Percentiles rank a stretch among this genome's conserved stretches.
Evolutionary conservation across 1,140 invertebrate genomes (phyloP).

Genomic region (Penaeus chinensis): DNA sequence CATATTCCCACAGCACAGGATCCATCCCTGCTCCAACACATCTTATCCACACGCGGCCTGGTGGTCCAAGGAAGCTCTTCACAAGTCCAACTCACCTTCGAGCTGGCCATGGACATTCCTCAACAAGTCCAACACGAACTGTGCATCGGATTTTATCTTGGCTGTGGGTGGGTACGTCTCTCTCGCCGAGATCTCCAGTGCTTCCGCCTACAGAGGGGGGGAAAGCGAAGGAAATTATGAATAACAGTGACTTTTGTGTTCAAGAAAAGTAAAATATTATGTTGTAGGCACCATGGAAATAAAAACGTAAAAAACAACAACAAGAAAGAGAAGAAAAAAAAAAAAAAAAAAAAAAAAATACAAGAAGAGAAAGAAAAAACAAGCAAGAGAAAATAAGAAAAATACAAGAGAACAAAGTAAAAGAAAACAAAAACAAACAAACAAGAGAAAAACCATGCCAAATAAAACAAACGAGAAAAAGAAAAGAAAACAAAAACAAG

Average conservation of each 20-base stretch:
- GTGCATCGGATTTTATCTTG: slow-evolving; percentile 48
- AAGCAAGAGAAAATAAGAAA: too few species aligned
- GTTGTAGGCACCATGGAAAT: background rate
- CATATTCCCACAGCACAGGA: too few species aligned
- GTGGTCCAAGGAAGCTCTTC: background rate
- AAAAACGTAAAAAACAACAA: background rate
- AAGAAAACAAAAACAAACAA: too few species aligned
- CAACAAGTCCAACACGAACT: slow-evolving; percentile 50
- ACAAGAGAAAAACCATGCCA: too few species aligned
- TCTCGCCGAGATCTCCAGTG: slow-evolving; percentile 40
- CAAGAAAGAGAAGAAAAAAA: too few species aligned
- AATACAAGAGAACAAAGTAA: too few species aligned
- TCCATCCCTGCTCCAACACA: too few species aligned
- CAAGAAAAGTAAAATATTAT: background rate
- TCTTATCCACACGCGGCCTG: too few species aligned
- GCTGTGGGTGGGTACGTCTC: slow-evolving; percentile 42
- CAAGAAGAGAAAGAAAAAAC: too few species aligned
- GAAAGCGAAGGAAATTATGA: background rate
- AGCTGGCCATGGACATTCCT: slow-evolving; percentile 31
- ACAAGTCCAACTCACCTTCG: slow-evolving; percentile 42
- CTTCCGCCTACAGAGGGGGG: slow-evolving; percentile 36
- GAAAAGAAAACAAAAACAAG: background rate
- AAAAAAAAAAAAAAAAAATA: background rate
- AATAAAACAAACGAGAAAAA: background rate
- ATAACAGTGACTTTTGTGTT: background rate